These are phyloP conservation scores for Patiria pectinifera DNA, from an alignment of 53 echinoderm and acorn worm genomes.

Conservation along the genomic window DNA sequence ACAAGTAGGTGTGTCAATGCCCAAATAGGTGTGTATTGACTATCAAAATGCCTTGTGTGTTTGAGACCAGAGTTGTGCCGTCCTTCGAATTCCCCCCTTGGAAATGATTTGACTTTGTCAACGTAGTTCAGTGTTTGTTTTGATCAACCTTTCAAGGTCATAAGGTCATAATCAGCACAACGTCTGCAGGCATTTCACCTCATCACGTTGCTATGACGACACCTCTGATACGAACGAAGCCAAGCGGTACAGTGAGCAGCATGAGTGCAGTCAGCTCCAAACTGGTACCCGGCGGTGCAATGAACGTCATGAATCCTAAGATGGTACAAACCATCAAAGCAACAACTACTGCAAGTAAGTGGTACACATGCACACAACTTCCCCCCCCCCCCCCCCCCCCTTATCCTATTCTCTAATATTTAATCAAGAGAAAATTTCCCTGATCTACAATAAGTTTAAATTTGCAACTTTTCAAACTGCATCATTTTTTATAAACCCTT, in stretches of 20 bases:
- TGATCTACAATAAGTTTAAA: too few relatives aligned
- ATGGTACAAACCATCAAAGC: slow-evolving; percentile 42
- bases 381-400: not conserved
- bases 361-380: not conserved
- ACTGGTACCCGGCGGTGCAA: not conserved
- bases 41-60: too few relatives aligned
- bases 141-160: slow-evolving; percentile 1
- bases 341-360: slow-evolving; percentile 53
- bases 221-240: slow-evolving; percentile 18
- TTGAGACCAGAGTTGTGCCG: too few relatives aligned
- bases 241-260: slow-evolving; percentile 18
- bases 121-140: not conserved
- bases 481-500: too few relatives aligned
- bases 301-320: slow-evolving; percentile 1
- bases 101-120: too few relatives aligned
- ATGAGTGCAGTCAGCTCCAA: not conserved
- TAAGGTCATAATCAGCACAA: slow-evolving; percentile 55
- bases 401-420: too few relatives aligned
- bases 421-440: too few relatives aligned
- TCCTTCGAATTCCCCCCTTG: too few relatives aligned
- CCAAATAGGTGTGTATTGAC: too few relatives aligned
- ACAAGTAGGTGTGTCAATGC: too few relatives aligned
- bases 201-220: slow-evolving; percentile 34
- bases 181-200: slow-evolving; percentile 21
- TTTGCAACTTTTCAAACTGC: too few relatives aligned